phyloP scores from a whole-genome alignment of 2,888 invertebrate species.

The Temnothorax ravouxi region DNA sequence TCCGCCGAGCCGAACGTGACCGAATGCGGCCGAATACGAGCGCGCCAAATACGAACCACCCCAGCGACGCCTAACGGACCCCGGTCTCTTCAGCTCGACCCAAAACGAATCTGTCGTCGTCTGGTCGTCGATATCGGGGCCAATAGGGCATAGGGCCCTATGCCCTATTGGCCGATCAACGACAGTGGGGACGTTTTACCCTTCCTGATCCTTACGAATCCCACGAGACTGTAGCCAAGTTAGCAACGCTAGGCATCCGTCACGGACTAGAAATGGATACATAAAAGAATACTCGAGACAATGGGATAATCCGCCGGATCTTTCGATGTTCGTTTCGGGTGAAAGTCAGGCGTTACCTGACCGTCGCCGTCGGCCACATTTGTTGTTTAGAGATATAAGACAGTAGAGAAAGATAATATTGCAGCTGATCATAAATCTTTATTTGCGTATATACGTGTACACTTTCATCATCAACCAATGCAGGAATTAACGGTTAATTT shows the following conservation, averaged over 20 bases:
- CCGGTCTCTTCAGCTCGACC: neutral
- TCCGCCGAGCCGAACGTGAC: conserved; percentile 45
- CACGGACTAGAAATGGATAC: neutral
- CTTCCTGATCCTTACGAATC: neutral
- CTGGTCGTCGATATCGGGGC: conserved; percentile 5
- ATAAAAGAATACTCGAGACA: too few relatives aligned
- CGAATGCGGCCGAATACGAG: too few relatives aligned
- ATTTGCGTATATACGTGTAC: conserved; percentile 48
- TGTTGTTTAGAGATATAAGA: neutral
- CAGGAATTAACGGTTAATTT: conserved; percentile 79
- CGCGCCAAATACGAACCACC: conserved; percentile 68
- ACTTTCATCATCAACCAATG: conserved; percentile 67
- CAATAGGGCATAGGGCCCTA: neutral
- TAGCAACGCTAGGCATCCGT: too few relatives aligned
- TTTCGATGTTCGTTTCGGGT: too few relatives aligned
- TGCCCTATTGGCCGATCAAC: neutral
- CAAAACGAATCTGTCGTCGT: neutral
- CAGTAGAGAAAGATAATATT: neutral
- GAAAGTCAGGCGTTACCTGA: neutral
- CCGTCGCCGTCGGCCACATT: neutral
- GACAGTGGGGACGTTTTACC: neutral
- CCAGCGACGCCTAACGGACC: conserved; percentile 17
- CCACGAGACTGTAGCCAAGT: too few relatives aligned
- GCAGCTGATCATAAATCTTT: conserved; percentile 56
- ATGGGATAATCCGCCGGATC: too few relatives aligned